A percentile compares a stretch with the other conserved stretches of the same genome.
phyloP scores from a whole-genome alignment of 2,797 vertebrate species.

The Leucoraja ocellata region DNA sequence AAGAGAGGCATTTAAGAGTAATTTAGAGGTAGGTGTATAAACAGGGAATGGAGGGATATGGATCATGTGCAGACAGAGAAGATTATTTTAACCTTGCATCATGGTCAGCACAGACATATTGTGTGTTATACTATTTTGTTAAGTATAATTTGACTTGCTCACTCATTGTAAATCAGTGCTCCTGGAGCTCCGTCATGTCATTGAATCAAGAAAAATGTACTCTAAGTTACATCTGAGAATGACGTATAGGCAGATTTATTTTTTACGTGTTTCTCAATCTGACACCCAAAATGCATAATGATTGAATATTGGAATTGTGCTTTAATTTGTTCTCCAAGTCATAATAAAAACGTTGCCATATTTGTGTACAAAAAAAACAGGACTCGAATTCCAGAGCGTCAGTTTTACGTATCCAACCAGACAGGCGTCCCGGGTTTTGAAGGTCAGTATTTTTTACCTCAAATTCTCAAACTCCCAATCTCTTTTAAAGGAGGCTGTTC shows the following conservation, averaged over 20 bases:
- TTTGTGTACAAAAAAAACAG: neutral
- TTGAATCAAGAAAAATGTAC: neutral
- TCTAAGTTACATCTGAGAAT: neutral
- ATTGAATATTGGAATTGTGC: neutral
- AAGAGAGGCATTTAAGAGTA: neutral
- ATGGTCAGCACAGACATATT: too few species aligned
- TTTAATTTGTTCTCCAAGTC: neutral
- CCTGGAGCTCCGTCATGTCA: neutral
- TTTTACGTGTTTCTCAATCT: neutral
- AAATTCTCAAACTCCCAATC: neutral
- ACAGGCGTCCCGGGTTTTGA: constrained; percentile 2
- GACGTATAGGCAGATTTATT: neutral
- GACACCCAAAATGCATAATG: neutral
- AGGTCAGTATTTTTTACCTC: constrained; percentile 25
- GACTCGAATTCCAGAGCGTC: constrained; percentile 33
- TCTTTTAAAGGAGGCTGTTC: neutral
- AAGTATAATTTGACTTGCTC: neutral
- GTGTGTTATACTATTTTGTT: too few species aligned
- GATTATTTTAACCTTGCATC: too few species aligned
- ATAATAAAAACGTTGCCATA: neutral
- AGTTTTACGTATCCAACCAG: constrained; percentile 22
- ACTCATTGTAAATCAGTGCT: neutral
- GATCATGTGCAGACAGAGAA: too few species aligned
- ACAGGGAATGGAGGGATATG: too few species aligned
- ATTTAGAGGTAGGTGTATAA: too few species aligned